Base-by-base conservation (phyloP, 2,888 invertebrate genomes). In the Brenthis ino region DNA sequence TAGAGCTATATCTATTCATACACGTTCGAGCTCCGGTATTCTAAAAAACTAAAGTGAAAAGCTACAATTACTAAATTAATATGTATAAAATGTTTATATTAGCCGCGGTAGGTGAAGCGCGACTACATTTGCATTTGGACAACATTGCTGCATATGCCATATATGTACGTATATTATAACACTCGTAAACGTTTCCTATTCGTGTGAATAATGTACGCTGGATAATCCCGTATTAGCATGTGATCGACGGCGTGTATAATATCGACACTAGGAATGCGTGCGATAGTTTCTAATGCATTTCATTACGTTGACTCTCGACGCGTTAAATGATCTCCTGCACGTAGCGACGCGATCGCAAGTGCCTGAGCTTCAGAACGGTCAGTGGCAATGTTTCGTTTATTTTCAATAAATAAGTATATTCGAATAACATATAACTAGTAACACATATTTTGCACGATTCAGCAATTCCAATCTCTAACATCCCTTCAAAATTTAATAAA, bases 301-400 rank as follows among this genome's bases (percentile, higher is more conserved):
- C 72, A 75, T 76, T 76, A 76, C 72, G 74, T 72, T 75, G 74
- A 72, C 73, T 74, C 73, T 71, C 74, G 72, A 69, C 69, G 65
- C 68, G 70, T 60, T 56, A 53, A 64, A 64, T 24, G 37, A 48
- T 57, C 50, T 56, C 33, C 48, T 63, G 37, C 63, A 63, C 51
- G 5, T 57, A 33, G 12, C 13, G 58, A 28, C 6, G 28, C 28
- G 28, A 28, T 28, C 28, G 28, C 28, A 5, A 28, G 28, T 28
- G 28, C 28, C 28, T 37, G 37, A 37, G 37, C 37, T 8, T 43
- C 37, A 43, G 37, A 43, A 43, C 28, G 28, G 28, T 11, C 2
- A 43, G 11, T 43, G 37, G 11, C 8, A 43, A 43, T 11, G 37
- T 1, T 11, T 43, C 11, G 11, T 11, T 43, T 43, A 43, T 43